These are phyloP conservation scores for Nasonia longicornis DNA, from an alignment of 1,140 invertebrate genomes.

Conservation along the genomic window DNA sequence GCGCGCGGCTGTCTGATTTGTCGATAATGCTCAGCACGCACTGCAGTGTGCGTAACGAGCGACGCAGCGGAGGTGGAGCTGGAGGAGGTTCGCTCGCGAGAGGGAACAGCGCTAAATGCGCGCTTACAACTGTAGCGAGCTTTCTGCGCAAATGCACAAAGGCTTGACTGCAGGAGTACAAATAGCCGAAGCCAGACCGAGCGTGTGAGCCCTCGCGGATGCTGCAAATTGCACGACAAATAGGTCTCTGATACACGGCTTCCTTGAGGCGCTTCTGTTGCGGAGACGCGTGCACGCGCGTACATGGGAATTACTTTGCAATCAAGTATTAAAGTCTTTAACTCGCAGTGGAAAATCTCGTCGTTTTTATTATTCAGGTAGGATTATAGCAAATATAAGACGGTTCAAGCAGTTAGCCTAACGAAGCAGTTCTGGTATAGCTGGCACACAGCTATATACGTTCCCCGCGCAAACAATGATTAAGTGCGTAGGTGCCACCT, in stretches of 20 bases:
- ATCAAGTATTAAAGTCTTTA: too few species aligned
- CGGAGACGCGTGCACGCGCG: too few species aligned
- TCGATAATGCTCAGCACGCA: conserved; percentile 26
- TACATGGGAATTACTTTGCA: too few species aligned
- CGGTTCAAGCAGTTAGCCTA: too few species aligned
- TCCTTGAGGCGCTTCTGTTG: too few species aligned
- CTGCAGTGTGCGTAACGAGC: neutral
- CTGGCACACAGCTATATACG: too few species aligned
- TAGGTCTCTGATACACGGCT: neutral
- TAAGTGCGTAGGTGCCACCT: too few species aligned
- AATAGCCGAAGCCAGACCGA: neutral
- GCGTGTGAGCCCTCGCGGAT: neutral
- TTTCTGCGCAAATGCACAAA: neutral
- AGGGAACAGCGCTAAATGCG: neutral
- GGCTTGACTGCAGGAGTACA: neutral
- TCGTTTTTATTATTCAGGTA: too few species aligned
- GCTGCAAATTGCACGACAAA: neutral
- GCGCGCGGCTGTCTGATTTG: conserved; percentile 3
- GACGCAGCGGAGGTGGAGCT: neutral
- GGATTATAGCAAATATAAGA: too few species aligned
- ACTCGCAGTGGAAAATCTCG: too few species aligned
- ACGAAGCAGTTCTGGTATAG: too few species aligned
- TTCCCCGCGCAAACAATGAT: too few species aligned
- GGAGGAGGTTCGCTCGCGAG: neutral
- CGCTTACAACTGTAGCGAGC: neutral